phyloP scores from a whole-genome alignment of 92 coral and sea anemone genomes.

The Actinernus sp. region DNA sequence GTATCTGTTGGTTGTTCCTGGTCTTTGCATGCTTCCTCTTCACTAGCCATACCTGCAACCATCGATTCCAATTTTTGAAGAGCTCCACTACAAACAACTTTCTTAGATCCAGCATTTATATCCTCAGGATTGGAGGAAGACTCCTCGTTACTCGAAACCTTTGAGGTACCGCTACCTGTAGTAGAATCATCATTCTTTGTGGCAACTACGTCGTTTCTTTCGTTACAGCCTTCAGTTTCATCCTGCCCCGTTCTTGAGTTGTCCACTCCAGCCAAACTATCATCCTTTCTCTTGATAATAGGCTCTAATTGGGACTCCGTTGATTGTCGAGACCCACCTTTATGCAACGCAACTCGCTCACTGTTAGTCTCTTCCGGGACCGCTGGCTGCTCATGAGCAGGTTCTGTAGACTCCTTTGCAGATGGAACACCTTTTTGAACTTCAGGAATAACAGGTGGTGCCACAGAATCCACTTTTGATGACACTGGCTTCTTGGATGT shows the following conservation, averaged over 20 bases:
- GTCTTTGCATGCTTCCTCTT: constrained; percentile 87
- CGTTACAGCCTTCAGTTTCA: background rate
- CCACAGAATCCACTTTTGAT: too few relatives aligned
- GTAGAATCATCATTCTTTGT: background rate
- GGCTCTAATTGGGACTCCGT: background rate
- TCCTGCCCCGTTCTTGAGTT: background rate
- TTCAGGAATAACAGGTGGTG: too few relatives aligned
- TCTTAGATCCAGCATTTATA: constrained; percentile 8
- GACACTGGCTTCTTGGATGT: background rate
- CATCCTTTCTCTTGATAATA: background rate
- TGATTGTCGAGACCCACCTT: constrained; percentile 6
- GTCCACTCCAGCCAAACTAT: background rate
- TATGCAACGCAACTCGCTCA: too few relatives aligned
- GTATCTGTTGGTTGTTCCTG: constrained; percentile 45
- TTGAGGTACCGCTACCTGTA: constrained; percentile 5
- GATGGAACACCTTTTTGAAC: too few relatives aligned
- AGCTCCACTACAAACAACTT: constrained; percentile 69
- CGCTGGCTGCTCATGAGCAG: constrained; percentile 23
- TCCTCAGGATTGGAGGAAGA: constrained; percentile 9
- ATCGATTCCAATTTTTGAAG: constrained; percentile 92
- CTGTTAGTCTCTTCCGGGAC: too few relatives aligned
- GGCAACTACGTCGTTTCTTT: background rate
- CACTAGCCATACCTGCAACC: constrained; percentile 98
- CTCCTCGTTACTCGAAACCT: background rate
- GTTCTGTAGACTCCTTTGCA: constrained; percentile 36